Percentiles rank a stretch among this genome's conserved stretches.
Evolutionary conservation across 2,797 vertebrate species (phyloP).

Genomic region (Periophthalmus magnuspinnatus): DNA sequence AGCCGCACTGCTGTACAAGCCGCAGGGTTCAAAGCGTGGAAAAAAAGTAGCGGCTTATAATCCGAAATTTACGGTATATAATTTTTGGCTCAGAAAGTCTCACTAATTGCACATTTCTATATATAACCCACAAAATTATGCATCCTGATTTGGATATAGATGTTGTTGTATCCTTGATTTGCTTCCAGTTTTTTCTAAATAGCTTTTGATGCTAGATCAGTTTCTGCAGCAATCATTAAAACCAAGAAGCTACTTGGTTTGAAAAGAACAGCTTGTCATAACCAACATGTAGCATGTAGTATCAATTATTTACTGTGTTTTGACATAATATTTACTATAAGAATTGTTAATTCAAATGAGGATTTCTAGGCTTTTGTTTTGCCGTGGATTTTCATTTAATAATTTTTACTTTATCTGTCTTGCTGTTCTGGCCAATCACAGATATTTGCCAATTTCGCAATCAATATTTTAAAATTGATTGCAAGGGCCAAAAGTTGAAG

Average conservation of each 20-base stretch:
- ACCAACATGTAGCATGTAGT: neutral
- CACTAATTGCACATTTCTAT: neutral
- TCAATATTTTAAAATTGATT: too few relatives aligned
- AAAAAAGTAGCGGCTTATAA: too few relatives aligned
- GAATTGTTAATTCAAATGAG: too few relatives aligned
- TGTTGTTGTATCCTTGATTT: constrained; percentile 21
- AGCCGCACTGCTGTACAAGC: too few relatives aligned
- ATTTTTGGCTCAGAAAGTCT: neutral
- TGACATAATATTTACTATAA: too few relatives aligned
- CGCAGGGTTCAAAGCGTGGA: too few relatives aligned
- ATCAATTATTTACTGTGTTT: neutral
- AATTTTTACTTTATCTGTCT: too few relatives aligned
- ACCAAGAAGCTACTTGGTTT: neutral
- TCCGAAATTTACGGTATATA: too few relatives aligned
- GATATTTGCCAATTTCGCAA: too few relatives aligned
- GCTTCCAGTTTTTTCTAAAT: constrained; percentile 11
- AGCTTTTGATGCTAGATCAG: constrained; percentile 4
- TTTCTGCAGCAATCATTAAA: constrained; percentile 12
- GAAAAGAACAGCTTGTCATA: neutral
- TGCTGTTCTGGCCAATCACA: too few relatives aligned
- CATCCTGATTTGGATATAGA: neutral
- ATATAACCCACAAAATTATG: constrained; percentile 2
- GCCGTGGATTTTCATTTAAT: neutral
- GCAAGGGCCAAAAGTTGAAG: too few relatives aligned
- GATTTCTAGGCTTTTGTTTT: neutral